A percentile compares a stretch with the other conserved stretches of the same genome.
These are phyloP conservation scores for Gnatocerus cornutus DNA, from an alignment of 2,888 invertebrate genomes.

Conservation along the genomic window DNA sequence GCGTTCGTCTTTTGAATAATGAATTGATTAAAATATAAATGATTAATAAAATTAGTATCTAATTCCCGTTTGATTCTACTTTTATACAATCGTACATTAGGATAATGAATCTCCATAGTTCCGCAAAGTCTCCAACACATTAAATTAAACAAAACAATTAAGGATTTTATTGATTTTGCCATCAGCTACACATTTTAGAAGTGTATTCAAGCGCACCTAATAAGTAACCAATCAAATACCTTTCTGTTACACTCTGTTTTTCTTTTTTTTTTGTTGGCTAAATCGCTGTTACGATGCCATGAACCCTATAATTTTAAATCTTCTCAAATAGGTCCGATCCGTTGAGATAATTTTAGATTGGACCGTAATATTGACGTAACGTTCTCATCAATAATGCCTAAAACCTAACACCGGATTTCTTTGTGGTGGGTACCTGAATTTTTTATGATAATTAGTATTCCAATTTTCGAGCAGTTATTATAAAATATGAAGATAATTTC, in stretches of 20 bases:
- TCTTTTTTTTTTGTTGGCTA: conserved; percentile 22
- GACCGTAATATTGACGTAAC: conserved; percentile 32
- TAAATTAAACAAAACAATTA: conserved; percentile 9
- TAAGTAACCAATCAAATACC: conserved; percentile 14
- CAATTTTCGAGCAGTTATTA: not conserved
- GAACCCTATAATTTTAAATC: conserved; percentile 29
- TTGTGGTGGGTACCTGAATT: conserved; percentile 13
- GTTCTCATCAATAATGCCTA: conserved; percentile 27
- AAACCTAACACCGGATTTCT: conserved; percentile 21
- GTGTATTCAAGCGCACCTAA: not conserved
- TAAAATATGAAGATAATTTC: conserved; percentile 22
- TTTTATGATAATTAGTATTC: conserved; percentile 28
- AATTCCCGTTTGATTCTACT: conserved; percentile 10
- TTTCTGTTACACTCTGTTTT: conserved; percentile 17
- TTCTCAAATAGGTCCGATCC: conserved; percentile 39
- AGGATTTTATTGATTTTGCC: conserved; percentile 10
- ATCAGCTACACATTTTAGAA: conserved; percentile 18
- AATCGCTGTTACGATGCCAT: conserved; percentile 21
- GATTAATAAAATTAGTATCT: conserved; percentile 21
- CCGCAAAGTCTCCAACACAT: not conserved
- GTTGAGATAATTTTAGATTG: conserved; percentile 30
- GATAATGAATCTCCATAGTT: conserved; percentile 1
- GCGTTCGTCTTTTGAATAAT: conserved; percentile 18
- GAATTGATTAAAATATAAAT: conserved; percentile 28
- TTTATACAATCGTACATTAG: conserved; percentile 10